Conservation (phyloP, 2,797 vertebrate species). For the Iguana delicatissima region DNA sequence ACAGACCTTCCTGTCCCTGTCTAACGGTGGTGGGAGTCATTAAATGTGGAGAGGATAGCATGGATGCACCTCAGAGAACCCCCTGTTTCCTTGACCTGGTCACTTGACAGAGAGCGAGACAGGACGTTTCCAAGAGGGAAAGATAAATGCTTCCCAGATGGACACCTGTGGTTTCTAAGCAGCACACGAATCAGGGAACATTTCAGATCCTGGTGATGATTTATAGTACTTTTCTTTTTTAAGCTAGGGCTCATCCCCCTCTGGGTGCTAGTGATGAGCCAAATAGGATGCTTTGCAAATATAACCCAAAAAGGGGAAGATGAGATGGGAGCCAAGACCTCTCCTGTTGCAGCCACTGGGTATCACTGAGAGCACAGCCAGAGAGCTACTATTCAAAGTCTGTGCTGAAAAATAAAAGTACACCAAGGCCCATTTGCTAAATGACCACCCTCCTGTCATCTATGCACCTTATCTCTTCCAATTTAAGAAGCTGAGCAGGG, state of each 20-base stretch:
- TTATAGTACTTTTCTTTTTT: not conserved
- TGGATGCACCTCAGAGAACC: too few relatives aligned
- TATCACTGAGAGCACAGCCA: not conserved
- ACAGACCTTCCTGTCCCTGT: not conserved
- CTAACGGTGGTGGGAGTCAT: not conserved
- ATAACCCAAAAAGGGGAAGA: conserved; percentile 13
- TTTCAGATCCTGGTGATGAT: not conserved
- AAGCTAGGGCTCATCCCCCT: not conserved
- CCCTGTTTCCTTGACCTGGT: not conserved
- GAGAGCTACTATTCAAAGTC: too few relatives aligned
- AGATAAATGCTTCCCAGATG: conserved; percentile 6
- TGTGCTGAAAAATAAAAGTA: not conserved
- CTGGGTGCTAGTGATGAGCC: not conserved
- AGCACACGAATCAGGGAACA: not conserved
- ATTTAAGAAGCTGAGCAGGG: too few relatives aligned
- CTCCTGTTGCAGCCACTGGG: not conserved
- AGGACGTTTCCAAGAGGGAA: not conserved
- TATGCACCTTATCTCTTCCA: not conserved
- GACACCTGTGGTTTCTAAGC: not conserved
- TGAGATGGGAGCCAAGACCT: not conserved
- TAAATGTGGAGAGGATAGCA: not conserved
- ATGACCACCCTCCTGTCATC: not conserved
- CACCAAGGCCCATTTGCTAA: not conserved
- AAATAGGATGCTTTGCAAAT: not conserved
- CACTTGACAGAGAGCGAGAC: not conserved